Percentiles rank a stretch among this genome's conserved stretches.
These are phyloP conservation scores for Micrasema minimum DNA, from an alignment of 1,140 invertebrate species.

Conservation along the genomic window DNA sequence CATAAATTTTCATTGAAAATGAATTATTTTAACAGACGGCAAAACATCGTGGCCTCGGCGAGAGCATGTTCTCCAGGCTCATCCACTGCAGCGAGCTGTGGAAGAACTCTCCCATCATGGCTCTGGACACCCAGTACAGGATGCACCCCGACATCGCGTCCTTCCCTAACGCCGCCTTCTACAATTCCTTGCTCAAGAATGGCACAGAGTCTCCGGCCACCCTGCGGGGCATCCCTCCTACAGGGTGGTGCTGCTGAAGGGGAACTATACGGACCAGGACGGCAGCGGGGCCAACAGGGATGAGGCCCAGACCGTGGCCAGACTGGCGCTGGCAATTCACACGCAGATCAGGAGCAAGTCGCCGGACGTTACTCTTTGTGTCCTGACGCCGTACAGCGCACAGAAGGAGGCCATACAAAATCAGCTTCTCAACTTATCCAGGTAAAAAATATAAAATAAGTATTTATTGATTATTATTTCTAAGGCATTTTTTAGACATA, in stretches of 20 bases:
- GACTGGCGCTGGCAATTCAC: slow-evolving; percentile 1
- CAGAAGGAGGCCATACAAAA: slow-evolving; percentile 67
- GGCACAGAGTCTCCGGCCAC: neutral
- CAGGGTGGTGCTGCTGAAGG: neutral
- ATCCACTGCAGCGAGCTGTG: slow-evolving; percentile 55
- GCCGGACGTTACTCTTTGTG: slow-evolving; percentile 54
- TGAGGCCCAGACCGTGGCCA: neutral
- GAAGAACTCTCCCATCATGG: slow-evolving; percentile 66
- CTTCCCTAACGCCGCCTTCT: slow-evolving; percentile 85
- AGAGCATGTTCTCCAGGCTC: slow-evolving; percentile 76
- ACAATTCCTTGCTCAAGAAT: slow-evolving; percentile 67
- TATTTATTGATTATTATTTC: no score
- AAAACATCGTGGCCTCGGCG: slow-evolving; percentile 68
- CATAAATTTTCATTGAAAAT: neutral
- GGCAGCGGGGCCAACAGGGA: neutral
- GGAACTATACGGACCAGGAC: slow-evolving; percentile 7
- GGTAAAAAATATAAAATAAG: no score
- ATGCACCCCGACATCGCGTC: slow-evolving; percentile 84
- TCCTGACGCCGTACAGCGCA: slow-evolving; percentile 77
- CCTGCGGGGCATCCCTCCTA: neutral
- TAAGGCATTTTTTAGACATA: no score
- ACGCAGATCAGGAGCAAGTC: slow-evolving; percentile 22
- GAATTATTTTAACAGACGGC: slow-evolving; percentile 64
- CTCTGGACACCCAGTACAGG: slow-evolving; percentile 81
- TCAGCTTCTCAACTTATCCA: no score